These are phyloP conservation scores for Stegostoma tigrinum DNA, from an alignment of 2,113 vertebrate genomes.

Conservation along the genomic window DNA sequence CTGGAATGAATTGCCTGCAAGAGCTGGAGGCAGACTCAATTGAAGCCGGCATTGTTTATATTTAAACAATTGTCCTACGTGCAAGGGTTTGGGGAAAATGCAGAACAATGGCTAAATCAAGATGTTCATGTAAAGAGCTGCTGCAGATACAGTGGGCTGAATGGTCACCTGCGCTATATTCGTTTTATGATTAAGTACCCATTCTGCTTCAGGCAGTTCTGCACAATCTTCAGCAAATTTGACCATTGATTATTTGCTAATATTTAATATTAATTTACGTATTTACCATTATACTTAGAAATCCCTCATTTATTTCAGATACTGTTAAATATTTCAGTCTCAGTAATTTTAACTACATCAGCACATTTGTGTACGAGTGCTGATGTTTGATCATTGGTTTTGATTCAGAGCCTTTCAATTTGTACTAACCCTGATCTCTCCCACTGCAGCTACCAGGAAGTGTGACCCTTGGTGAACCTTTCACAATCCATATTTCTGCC, in stretches of 20 bases:
- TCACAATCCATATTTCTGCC: neutral
- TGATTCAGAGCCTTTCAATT: neutral
- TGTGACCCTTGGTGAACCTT: neutral
- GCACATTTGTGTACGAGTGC: neutral
- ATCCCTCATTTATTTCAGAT: neutral
- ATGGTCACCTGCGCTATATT: too few species aligned
- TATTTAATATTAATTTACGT: too few species aligned
- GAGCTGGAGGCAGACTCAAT: too few species aligned
- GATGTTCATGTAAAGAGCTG: too few species aligned
- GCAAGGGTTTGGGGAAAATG: too few species aligned
- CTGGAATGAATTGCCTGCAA: too few species aligned
- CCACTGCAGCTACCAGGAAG: neutral
- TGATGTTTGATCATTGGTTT: neutral
- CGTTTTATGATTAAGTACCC: neutral
- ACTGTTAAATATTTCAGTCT: neutral
- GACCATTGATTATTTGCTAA: neutral
- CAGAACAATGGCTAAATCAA: too few species aligned
- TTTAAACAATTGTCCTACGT: too few species aligned
- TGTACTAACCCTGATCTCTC: neutral
- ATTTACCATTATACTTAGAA: neutral
- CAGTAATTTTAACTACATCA: neutral
- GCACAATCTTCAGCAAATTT: neutral
- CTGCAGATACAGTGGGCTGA: too few species aligned
- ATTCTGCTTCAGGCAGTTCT: neutral
- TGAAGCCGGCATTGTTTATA: too few species aligned